These are phyloP conservation scores for Thalassophryne amazonica DNA, from an alignment of 2,797 vertebrate species.

Conservation along the genomic window DNA sequence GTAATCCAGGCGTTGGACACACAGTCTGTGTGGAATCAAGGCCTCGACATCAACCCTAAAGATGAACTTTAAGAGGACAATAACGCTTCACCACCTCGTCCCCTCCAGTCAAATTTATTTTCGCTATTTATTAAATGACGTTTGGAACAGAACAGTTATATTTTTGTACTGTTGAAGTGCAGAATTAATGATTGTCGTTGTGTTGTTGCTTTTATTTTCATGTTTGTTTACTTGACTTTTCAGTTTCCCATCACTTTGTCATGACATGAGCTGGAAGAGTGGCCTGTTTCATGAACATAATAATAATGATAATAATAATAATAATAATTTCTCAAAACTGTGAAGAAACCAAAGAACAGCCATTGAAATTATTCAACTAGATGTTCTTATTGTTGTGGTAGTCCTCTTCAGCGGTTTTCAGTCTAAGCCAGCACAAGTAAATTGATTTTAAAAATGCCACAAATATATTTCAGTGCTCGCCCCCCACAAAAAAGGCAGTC, in stretches of 20 bases:
- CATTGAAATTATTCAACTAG: conserved; percentile 4
- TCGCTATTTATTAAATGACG: conserved; percentile 92
- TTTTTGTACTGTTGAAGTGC: conserved; percentile 95
- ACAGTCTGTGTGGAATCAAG: conserved; percentile 69
- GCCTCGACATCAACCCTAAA: conserved; percentile 88
- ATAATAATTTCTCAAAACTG: conserved; percentile 59
- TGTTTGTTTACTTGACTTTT: conserved; percentile 13
- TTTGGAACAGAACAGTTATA: conserved; percentile 89
- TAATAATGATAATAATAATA: conserved; percentile 1
- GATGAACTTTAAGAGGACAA: conserved; percentile 85
- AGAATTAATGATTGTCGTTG: conserved; percentile 40
- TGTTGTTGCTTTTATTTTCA: background rate
- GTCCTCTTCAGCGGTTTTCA: background rate
- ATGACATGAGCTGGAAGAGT: background rate
- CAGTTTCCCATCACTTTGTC: conserved; percentile 1
- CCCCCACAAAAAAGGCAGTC: conserved; percentile 3
- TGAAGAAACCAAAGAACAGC: conserved; percentile 55
- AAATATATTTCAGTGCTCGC: conserved; percentile 17
- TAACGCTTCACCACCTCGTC: conserved; percentile 14
- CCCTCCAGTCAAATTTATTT: conserved; percentile 35
- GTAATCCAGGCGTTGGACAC: conserved; percentile 86
- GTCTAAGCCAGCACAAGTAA: conserved; percentile 21
- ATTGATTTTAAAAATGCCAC: no score
- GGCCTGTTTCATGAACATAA: background rate
- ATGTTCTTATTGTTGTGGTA: background rate